These are phyloP conservation scores for Mesochorus sp. DNA, from an alignment of 2,888 invertebrate genomes.

Conservation along the genomic window DNA sequence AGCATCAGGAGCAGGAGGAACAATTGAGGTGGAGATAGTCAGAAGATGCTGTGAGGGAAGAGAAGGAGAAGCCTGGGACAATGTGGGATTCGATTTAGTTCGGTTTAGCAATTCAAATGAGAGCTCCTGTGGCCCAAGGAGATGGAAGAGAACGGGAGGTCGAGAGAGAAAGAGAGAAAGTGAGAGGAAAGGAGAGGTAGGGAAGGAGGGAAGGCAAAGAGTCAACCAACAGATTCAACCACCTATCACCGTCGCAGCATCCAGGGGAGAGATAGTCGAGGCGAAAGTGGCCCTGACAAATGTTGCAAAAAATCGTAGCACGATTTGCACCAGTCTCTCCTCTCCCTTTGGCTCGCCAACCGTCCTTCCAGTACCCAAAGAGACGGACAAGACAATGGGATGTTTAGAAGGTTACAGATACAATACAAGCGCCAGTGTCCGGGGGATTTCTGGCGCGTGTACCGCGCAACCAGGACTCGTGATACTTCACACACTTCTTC, in stretches of 20 bases:
- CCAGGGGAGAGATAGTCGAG: slow-evolving; percentile 61
- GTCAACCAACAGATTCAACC: slow-evolving; percentile 12
- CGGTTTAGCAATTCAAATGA: slow-evolving; percentile 79
- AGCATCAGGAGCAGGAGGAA: slow-evolving; percentile 2
- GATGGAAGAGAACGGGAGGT: neutral
- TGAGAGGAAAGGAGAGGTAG: no score
- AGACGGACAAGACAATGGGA: slow-evolving; percentile 82
- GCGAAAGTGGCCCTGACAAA: slow-evolving; percentile 78
- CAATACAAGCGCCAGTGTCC: slow-evolving; percentile 53
- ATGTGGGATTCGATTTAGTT: slow-evolving; percentile 63
- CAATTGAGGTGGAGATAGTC: slow-evolving; percentile 53
- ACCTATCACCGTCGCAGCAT: slow-evolving; percentile 35
- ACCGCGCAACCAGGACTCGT: neutral
- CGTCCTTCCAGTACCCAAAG: slow-evolving; percentile 66
- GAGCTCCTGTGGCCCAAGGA: neutral
- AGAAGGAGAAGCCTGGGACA: slow-evolving; percentile 41
- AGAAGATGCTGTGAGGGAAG: slow-evolving; percentile 21
- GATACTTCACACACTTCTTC: slow-evolving; percentile 47
- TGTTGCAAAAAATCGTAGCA: slow-evolving; percentile 72
- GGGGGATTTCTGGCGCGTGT: slow-evolving; percentile 25
- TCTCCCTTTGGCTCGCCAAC: neutral
- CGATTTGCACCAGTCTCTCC: slow-evolving; percentile 33
- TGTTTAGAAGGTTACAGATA: slow-evolving; percentile 78
- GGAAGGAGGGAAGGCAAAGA: no score
- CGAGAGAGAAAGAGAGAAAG: no score